A percentile compares a stretch with the other conserved stretches of the same genome.
phyloP scores from a whole-genome alignment of 2,113 vertebrate species.

The Callaeas wilsoni region DNA sequence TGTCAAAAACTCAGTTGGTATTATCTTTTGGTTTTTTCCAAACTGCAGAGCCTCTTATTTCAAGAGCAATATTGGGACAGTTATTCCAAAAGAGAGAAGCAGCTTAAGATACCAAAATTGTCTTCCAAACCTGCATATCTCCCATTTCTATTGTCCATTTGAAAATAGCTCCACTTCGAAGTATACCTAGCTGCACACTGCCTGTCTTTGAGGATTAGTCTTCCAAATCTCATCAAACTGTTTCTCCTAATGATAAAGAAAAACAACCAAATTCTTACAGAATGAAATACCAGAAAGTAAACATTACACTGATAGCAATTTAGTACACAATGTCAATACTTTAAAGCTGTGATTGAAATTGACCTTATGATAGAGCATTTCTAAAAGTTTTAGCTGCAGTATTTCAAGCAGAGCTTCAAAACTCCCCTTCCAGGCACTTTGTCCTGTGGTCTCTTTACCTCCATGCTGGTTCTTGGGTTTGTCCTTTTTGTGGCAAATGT shows the following conservation, averaged over 20 bases:
- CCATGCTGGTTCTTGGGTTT: neutral
- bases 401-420: neutral
- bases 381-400: neutral
- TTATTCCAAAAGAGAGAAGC: neutral
- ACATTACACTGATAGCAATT: neutral
- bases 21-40: neutral
- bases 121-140: neutral
- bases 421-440: neutral
- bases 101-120: neutral
- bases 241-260: neutral
- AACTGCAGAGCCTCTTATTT: neutral
- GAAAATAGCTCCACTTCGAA: neutral
- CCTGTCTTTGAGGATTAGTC: neutral
- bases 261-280: neutral
- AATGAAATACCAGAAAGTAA: neutral
- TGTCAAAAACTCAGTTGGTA: neutral
- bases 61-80: neutral
- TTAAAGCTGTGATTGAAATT: neutral
- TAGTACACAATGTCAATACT: neutral
- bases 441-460: neutral
- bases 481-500: neutral
- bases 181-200: fast-evolving
- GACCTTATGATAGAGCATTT: neutral
- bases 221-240: neutral
- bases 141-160: neutral